These are phyloP conservation scores for Cladorhizidae sp. DNA, from an alignment of 37 sponge, comb jelly and placozoan species.

Conservation along the genomic window DNA sequence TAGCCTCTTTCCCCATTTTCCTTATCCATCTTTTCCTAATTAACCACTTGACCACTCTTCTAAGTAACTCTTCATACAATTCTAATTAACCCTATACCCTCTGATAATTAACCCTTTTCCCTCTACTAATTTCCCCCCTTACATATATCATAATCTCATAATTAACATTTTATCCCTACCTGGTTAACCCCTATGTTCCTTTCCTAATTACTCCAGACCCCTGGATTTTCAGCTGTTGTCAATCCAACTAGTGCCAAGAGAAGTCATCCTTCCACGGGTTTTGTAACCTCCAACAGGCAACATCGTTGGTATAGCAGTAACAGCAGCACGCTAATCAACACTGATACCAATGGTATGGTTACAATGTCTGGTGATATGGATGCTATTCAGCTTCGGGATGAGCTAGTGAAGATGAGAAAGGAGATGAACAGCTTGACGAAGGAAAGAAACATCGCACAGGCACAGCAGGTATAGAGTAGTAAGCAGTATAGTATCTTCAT, in stretches of 20 bases:
- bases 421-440: slow-evolving; percentile 3
- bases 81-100: too few species aligned
- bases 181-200: too few species aligned
- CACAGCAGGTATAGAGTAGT: slow-evolving; percentile 5
- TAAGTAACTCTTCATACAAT: too few species aligned
- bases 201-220: background rate
- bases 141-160: too few species aligned
- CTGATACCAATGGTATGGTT: background rate
- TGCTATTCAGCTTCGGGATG: slow-evolving; percentile 39
- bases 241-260: background rate
- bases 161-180: too few species aligned
- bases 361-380: slow-evolving; percentile 7
- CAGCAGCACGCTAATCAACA: background rate
- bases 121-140: too few species aligned
- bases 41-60: too few species aligned
- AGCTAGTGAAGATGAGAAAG: slow-evolving; percentile 27
- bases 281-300: background rate
- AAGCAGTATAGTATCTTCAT: too few species aligned
- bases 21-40: too few species aligned
- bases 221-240: slow-evolving; percentile 17
- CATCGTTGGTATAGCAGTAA: background rate
- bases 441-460: slow-evolving; percentile 24
- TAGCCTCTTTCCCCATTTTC: too few species aligned
- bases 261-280: background rate
- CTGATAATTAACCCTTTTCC: too few species aligned